Conservation (phyloP, 2,888 invertebrate genomes). For the Ormia ochracea region DNA sequence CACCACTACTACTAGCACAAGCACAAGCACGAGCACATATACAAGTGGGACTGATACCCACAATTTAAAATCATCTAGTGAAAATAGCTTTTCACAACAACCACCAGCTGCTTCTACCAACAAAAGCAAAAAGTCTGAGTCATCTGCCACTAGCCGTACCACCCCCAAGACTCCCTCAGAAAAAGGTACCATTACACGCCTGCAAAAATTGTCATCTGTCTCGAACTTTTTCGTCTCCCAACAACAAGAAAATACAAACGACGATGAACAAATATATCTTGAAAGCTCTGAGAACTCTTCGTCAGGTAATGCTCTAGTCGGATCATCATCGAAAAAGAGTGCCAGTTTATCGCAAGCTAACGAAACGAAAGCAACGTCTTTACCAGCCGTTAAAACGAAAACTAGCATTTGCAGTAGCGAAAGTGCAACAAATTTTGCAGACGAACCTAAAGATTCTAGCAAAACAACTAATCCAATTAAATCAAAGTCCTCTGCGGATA, state of each 20-base stretch:
- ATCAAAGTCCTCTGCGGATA: conserved; percentile 19
- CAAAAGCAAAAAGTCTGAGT: conserved; percentile 54
- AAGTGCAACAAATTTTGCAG: conserved; percentile 19
- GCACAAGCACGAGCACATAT: conserved; percentile 34
- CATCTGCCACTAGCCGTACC: conserved; percentile 46
- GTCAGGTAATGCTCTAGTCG: conserved; percentile 57
- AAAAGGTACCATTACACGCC: conserved; percentile 74
- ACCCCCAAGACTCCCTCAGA: conserved; percentile 49
- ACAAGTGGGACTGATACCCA: conserved; percentile 60
- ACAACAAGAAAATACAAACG: conserved; percentile 77
- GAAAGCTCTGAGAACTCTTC: conserved; percentile 78
- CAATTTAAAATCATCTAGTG: conserved; percentile 52
- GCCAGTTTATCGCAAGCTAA: conserved; percentile 73
- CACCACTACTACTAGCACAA: conserved; percentile 56
- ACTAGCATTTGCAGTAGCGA: conserved; percentile 42
- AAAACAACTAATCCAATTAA: conserved; percentile 18
- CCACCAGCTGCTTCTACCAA: conserved; percentile 58
- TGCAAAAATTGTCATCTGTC: conserved; percentile 85
- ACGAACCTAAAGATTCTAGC: conserved; percentile 18
- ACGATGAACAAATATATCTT: conserved; percentile 77
- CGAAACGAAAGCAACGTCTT: conserved; percentile 73
- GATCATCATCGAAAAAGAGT: conserved; percentile 54
- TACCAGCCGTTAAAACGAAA: conserved; percentile 62
- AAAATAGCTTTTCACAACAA: conserved; percentile 69
- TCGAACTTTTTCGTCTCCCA: conserved; percentile 84